Conservation (phyloP, 2,888 invertebrate species). For the Drosophila koepferae region DNA sequence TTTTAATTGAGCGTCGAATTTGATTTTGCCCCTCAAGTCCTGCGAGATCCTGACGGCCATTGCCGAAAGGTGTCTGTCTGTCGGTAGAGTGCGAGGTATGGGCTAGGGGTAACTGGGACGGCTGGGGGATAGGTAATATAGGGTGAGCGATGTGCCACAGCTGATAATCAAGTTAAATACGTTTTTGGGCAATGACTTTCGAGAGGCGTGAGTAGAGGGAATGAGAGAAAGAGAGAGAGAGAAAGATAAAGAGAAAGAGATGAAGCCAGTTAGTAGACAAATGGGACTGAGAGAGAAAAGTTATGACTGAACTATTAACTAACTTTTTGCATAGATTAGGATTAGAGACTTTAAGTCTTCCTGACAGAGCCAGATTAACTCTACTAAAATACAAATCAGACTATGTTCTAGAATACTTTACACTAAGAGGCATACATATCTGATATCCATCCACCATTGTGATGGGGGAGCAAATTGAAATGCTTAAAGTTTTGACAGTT, state of each 20-base stretch:
- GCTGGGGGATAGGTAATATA: neutral
- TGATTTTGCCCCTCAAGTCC: conserved; percentile 64
- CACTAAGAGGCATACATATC: neutral
- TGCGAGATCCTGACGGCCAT: conserved; percentile 13
- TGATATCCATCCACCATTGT: neutral
- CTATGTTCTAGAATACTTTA: neutral
- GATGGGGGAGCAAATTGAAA: neutral
- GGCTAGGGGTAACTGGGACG: neutral
- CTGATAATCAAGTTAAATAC: conserved; percentile 50
- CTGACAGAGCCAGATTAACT: too few relatives aligned
- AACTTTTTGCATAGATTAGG: too few relatives aligned
- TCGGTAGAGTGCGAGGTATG: neutral
- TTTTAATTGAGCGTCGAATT: conserved; percentile 79
- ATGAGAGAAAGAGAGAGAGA: neutral
- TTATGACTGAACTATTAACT: too few relatives aligned
- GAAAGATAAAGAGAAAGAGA: neutral
- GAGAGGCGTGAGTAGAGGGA: neutral
- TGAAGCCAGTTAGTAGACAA: too few relatives aligned
- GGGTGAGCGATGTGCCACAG: conserved; percentile 15
- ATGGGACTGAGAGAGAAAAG: too few relatives aligned
- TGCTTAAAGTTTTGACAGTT: neutral
- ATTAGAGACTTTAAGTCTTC: neutral
- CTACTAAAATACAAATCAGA: neutral
- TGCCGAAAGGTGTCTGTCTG: conserved; percentile 26
- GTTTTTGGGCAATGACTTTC: conserved; percentile 29